Evolutionary conservation across 2,888 invertebrate genomes (phyloP), one percentile per base, ranked within the genome.

Genomic region (Tachystola acroxantha): DNA sequence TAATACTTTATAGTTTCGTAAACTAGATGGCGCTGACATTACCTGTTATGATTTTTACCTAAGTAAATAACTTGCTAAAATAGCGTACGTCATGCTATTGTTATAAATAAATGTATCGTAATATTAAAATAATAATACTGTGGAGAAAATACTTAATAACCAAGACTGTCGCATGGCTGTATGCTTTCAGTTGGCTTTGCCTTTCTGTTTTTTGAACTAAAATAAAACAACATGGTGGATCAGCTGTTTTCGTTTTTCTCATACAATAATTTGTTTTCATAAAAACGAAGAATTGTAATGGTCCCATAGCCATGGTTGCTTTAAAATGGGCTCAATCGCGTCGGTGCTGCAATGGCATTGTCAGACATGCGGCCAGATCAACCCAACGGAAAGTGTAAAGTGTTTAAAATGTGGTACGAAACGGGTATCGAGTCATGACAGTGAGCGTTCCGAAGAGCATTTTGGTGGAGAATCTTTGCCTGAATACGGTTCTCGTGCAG

Each of bases 311-410:
- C 87, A 88, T 88, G 87, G 77, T 77, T 85, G 78, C 80, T 82
- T 79, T 87, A 86, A 82, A 84, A 96, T 96, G 96, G 96, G 96
- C 88, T 95, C 95, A 80, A 95, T 95, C 89, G 95, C 95, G 88
- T 96, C 96, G 80, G 95, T 96, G 88, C 91, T 96, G 81, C 96
- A 96, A 89, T 96, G 95, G 95, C 93, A 94, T 89, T 96, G 96
- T 90, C 91, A 91, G 80, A 91, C 92, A 84, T 96, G 96, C 89
- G 91, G 93, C 87, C 91, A 93, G 84, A 95, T 96, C 85, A 96
- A 96, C 82, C 94, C 95, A 53, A 95, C 94, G 49, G 95, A 96
- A 87, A 92, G 92, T 80, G 88, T 91, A 60, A 92, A 91, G 88
- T 96, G 96, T 85, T 90, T 93, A 88, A 91, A 94, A 89, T 96